Percentiles rank a stretch among this genome's conserved stretches.
Conservation (phyloP, 2,888 invertebrate genomes). For the Melikaiella ostensackeni region DNA sequence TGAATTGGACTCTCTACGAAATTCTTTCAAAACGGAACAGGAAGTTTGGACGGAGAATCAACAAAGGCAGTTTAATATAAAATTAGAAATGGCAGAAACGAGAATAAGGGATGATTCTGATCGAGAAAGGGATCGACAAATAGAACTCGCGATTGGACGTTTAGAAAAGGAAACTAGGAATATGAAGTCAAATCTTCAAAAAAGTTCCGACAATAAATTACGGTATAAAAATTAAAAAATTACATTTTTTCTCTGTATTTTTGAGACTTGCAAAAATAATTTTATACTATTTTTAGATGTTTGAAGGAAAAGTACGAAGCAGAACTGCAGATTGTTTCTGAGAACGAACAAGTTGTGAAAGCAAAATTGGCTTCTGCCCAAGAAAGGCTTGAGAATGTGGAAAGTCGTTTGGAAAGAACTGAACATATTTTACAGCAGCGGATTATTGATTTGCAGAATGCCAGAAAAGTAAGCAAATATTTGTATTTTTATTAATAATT, state of each 20-base stretch:
- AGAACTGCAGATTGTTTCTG: slow-evolving; percentile 84
- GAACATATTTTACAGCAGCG: slow-evolving; percentile 83
- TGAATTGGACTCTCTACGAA: slow-evolving; percentile 80
- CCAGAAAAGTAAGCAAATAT: slow-evolving; percentile 66
- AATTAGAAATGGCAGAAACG: slow-evolving; percentile 83
- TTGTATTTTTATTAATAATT: slow-evolving; percentile 42
- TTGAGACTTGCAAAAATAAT: slow-evolving; percentile 36
- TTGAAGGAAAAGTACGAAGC: slow-evolving; percentile 87
- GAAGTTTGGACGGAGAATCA: slow-evolving; percentile 83
- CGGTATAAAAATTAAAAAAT: slow-evolving; percentile 59
- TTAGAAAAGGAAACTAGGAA: slow-evolving; percentile 84
- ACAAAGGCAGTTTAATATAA: slow-evolving; percentile 81
- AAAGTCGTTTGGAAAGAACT: slow-evolving; percentile 80
- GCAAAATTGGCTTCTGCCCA: slow-evolving; percentile 84
- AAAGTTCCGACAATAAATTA: slow-evolving; percentile 80
- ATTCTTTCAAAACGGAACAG: slow-evolving; percentile 81
- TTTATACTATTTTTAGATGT: slow-evolving; percentile 78
- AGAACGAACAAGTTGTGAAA: slow-evolving; percentile 83
- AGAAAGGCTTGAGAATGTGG: slow-evolving; percentile 82
- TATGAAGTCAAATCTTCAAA: slow-evolving; percentile 79
- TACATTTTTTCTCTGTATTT: slow-evolving; percentile 9
- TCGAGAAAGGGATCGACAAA: slow-evolving; percentile 87
- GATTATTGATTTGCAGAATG: slow-evolving; percentile 72
- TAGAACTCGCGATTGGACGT: slow-evolving; percentile 85
- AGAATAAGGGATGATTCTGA: slow-evolving; percentile 85